A percentile compares a stretch with the other conserved stretches of the same genome.
phyloP scores from a whole-genome alignment of 2,797 vertebrate genomes.

The Scleropages formosus region DNA sequence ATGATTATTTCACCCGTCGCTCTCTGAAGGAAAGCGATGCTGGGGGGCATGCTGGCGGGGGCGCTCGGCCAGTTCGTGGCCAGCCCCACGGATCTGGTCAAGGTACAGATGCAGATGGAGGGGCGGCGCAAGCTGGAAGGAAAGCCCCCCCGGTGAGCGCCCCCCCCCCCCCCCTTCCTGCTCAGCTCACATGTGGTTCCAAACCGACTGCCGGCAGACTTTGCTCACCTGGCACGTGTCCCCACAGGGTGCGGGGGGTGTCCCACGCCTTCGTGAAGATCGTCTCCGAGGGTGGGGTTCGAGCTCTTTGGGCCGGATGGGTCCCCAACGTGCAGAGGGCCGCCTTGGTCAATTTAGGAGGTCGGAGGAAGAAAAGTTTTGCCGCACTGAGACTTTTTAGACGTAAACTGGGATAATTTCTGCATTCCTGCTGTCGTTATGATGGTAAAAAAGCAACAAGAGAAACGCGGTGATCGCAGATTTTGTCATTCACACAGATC shows the following conservation, averaged over 20 bases:
- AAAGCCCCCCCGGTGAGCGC: constrained; percentile 67
- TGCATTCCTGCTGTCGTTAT: background rate
- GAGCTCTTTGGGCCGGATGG: constrained; percentile 82
- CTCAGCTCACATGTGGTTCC: too few species aligned
- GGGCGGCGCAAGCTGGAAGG: constrained; percentile 75
- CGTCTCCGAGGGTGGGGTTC: constrained; percentile 73
- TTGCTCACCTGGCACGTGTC: constrained; percentile 1
- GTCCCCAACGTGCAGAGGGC: constrained; percentile 82
- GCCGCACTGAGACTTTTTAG: too few species aligned
- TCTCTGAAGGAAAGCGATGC: constrained; percentile 70
- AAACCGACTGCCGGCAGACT: background rate
- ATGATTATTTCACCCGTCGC: too few species aligned
- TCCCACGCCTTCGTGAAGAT: constrained; percentile 78
- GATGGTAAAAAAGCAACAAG: background rate
- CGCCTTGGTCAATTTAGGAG: constrained; percentile 81
- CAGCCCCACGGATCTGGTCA: constrained; percentile 80
- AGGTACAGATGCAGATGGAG: constrained; percentile 88
- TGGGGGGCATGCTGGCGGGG: constrained; percentile 74
- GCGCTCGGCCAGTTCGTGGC: constrained; percentile 80
- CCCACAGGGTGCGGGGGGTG: constrained; percentile 68
- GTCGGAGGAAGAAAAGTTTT: constrained; percentile 46
- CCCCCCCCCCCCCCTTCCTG: background rate
- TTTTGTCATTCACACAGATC: constrained; percentile 58
- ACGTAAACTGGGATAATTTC: background rate
- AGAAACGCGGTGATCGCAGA: background rate